phyloP scores from a whole-genome alignment of 2,888 invertebrate species.

The Thera obeliscata region DNA sequence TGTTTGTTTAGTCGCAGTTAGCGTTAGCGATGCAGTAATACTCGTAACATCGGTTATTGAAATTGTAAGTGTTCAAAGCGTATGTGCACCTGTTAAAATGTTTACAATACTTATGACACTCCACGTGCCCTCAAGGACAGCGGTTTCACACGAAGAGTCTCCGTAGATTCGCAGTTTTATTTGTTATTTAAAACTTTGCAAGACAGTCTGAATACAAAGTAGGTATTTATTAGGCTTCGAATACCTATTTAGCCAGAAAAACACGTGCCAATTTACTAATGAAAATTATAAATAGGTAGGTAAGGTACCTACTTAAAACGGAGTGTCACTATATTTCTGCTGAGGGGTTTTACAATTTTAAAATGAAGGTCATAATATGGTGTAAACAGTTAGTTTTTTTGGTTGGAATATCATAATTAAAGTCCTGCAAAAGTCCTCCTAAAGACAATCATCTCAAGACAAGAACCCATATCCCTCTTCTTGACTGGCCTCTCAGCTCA shows the following conservation, averaged over 20 bases:
- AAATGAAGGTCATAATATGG: too few species aligned
- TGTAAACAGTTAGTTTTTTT: too few species aligned
- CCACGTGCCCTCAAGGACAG: slow-evolving; percentile 23
- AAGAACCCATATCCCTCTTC: too few species aligned
- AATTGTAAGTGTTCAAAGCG: not conserved
- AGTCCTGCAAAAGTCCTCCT: too few species aligned
- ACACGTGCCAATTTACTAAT: not conserved
- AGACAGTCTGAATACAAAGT: slow-evolving; percentile 9
- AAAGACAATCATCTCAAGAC: too few species aligned
- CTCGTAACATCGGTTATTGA: too few species aligned
- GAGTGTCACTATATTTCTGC: too few species aligned
- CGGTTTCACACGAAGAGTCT: slow-evolving; percentile 15
- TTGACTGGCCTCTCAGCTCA: too few species aligned
- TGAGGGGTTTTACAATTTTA: too few species aligned
- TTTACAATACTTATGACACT: slow-evolving; percentile 9
- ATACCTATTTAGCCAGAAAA: not conserved
- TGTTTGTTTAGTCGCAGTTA: too few species aligned
- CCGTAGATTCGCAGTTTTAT: slow-evolving; percentile 4
- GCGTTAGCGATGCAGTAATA: too few species aligned
- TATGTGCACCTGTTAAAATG: slow-evolving; percentile 3
- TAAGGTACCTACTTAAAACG: not conserved
- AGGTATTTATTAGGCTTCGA: not conserved
- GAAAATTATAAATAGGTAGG: not conserved
- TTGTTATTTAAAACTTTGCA: not conserved
- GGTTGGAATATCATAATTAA: too few species aligned